Evolutionary conservation across 2,113 vertebrate genomes (phyloP), one percentile per base, ranked within the genome.

Genomic region (Zosterops borbonicus): DNA sequence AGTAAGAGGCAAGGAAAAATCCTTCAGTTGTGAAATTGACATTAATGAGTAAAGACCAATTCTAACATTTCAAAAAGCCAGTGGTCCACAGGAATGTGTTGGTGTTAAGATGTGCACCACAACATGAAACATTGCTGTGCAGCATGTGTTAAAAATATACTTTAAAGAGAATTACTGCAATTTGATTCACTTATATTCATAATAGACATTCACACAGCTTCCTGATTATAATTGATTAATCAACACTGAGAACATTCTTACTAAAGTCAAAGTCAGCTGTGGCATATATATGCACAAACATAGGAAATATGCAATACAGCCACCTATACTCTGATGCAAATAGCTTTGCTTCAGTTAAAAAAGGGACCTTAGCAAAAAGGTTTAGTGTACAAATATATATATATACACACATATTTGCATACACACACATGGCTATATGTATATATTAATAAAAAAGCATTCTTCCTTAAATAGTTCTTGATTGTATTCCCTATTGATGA

Each of bases 291-390:
- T 52, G 19, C 27, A 49, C 8, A 20, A 68, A 27, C 11, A 31
- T 3, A 41, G 46, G 33, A 88, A 77, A 69, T 74, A 27, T 6
- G 5, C 31, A 79, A 21, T 47, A 8, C 17, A 87, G 29, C 13
- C 14, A 28, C 52, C 44, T 71, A 2, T 56, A 21, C 3, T 58
- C 31, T 49, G 42, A 31, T 73, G 25, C 41, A 90, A 62, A 35
- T 60, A 83, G 58, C n/a, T 92, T 77, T 80, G 55, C 64, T 95
- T 90, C 68, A 82, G 41, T 68, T 96, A 31, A 73, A 63, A 92
- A 91, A 37, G 21, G 4, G 35, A 46, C 16, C 35, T 95, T 68
- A 44, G 7, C 11, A 39, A 87, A 82, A 39, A 59, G 31, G 12
- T 56, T 95, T 92, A 22, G 13, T 41, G 13, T 82, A 49, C 13